Base-by-base conservation (phyloP, 2,797 vertebrate species). In the Moxostoma hubbsi region DNA sequence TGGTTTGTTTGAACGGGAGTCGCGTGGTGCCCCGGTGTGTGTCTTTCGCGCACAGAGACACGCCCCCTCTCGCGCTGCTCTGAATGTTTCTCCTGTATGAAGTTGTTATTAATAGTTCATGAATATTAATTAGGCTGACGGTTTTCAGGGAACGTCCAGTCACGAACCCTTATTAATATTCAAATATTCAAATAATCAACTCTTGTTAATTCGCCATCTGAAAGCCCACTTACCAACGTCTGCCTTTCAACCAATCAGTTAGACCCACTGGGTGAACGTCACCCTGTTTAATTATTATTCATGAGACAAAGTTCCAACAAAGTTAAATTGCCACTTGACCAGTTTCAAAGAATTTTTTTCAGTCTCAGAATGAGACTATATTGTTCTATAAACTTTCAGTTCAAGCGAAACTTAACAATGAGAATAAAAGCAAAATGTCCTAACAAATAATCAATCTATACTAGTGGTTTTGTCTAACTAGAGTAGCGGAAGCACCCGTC, bases 31-130 rank as follows among this genome's bases (percentile, higher is more conserved):
- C 57, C 75, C 16, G n/a, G 77, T 79, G n/a, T 72, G 58, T 71
- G 85, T 71, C 62, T 70, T 51, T 55, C 45, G 55, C 67, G 55
- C 45, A 63, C 67, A n/a, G 54, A 83, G 80, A 83, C 86, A 86
- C 87, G 64, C 85, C 85, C 85, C 85, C 83, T 72, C 83, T 72
- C 58, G 11, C 15, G 24, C 69, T 57, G 59, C 75, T 82, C 62
- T 73, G 57, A 51, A 71, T 70, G 66, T 71, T 73, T 83, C 62
- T 58, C 77, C 68, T 47, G 47, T 51, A 61, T 62, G 9, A 55
- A 69, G 49, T 49, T 13, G 12, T 46, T 53, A 24, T 13, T 8
- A 9, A 54, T 43, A 45, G 46, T 13, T 45, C 12, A 46, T 64
- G 62, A 46, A 46, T 64, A 64, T 46, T 45, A 45, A 64, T 64